Evolutionary conservation across 2,888 invertebrate genomes (phyloP).

Genomic region (Herminia tarsipennalis): DNA sequence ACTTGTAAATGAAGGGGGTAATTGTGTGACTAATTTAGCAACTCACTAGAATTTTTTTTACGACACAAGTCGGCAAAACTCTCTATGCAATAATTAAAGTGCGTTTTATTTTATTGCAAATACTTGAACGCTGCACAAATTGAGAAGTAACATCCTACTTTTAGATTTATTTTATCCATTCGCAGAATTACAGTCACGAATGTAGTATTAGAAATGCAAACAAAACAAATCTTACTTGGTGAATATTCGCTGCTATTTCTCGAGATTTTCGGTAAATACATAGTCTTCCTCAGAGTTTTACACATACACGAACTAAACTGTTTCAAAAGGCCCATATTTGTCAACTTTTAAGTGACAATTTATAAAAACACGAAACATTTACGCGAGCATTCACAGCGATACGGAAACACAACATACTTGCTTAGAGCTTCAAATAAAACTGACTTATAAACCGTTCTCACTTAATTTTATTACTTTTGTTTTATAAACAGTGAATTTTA

Average conservation of each 20-base stretch:
- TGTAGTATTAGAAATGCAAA: neutral
- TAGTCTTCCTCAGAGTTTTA: conserved; percentile 36
- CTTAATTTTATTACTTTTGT: conserved; percentile 51
- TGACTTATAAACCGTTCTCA: conserved; percentile 48
- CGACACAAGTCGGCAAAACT: too few species aligned
- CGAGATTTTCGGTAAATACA: conserved; percentile 41
- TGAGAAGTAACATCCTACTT: too few species aligned
- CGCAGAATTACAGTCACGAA: neutral
- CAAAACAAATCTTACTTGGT: conserved; percentile 53
- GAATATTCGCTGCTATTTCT: conserved; percentile 42
- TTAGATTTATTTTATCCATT: too few species aligned
- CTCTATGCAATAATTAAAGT: too few species aligned
- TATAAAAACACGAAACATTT: conserved; percentile 35
- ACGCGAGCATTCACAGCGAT: conserved; percentile 28
- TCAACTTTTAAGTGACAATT: conserved; percentile 42
- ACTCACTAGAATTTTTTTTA: too few species aligned
- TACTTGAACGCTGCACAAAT: too few species aligned
- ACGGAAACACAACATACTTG: conserved; percentile 62
- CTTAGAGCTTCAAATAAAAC: conserved; percentile 53
- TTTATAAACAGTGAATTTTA: conserved; percentile 50
- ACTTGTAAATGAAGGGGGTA: too few species aligned
- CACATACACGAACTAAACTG: conserved; percentile 33
- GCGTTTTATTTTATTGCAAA: too few species aligned
- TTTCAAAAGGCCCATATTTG: conserved; percentile 44
- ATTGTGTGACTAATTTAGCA: too few species aligned